Evolutionary conservation across 2,113 vertebrate genomes (phyloP), one percentile per base, ranked within the genome.

Genomic region (Mungos mungo): DNA sequence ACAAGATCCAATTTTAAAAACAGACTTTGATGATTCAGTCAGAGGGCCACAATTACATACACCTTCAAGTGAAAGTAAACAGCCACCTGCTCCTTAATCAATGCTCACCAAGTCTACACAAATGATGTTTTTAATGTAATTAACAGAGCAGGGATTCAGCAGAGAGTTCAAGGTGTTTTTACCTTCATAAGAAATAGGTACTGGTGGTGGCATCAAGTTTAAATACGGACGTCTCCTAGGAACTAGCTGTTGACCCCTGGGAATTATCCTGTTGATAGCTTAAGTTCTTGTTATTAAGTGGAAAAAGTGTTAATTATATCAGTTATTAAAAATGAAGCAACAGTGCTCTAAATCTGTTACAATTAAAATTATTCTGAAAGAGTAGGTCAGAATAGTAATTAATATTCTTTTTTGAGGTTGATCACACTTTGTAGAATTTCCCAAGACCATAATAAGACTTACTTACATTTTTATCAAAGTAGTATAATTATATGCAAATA

Each of bases 261-360:
- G 69, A 96, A 96, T 77, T 54, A 84, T 9, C 69, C 84, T 82
- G 57, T 35, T 97, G 93, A 84, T 45, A 90, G 10, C 65, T 71
- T 41, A 89, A 88, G 33, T 85, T 80, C 74, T 93, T 76, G 14
- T 71, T 92, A 68, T 76, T 89, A 84, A 87, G 13, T 63, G 19
- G 65, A 65, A 86, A 76, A 47, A 95, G 52, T 54, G 19, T 25
- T 77, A 72, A 96, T 88, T 96, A 65, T 52, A 88, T 31, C 52
- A 35, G 25, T 88, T 92, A 93, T 90, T 97, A 57, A 97, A 95
- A 96, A 89, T 86, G 60, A 88, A 90, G 50, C 47, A 92, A 86
- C 5, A 25, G 29, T 71, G 41, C 8, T 23, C 79, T 81, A 88
- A 77, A 76, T 82, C 80, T 84, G 54, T 66, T 45, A 96, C 69